phyloP scores from a whole-genome alignment of 2,888 invertebrate genomes.

The Eledone cirrhosa region DNA sequence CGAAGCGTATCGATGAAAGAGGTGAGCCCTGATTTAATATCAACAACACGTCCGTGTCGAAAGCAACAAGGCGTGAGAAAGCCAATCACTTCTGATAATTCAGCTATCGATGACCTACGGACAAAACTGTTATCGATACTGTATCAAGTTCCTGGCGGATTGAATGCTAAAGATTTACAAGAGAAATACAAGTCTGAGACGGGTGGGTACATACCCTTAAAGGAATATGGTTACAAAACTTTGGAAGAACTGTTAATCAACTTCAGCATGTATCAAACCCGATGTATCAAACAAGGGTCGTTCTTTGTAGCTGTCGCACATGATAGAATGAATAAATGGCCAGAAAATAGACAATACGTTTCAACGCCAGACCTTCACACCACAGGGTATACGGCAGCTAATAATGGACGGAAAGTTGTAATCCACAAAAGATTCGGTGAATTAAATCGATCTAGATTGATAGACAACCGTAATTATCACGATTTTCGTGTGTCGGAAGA shows the following conservation, averaged over 20 bases:
- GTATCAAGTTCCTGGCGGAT: not conserved
- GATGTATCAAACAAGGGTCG: not conserved
- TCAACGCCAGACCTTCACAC: too few species aligned
- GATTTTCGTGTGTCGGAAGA: too few species aligned
- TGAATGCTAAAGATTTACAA: not conserved
- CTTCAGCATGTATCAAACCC: not conserved
- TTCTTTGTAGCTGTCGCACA: slow-evolving; percentile 3
- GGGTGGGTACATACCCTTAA: slow-evolving; percentile 17
- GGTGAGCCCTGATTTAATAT: too few species aligned
- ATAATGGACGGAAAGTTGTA: too few species aligned
- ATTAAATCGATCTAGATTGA: too few species aligned
- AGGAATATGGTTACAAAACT: slow-evolving; percentile 18
- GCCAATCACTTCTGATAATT: not conserved
- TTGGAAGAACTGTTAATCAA: not conserved
- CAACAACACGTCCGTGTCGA: not conserved
- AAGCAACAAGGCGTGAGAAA: not conserved
- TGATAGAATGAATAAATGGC: too few species aligned
- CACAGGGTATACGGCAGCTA: too few species aligned
- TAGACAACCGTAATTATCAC: too few species aligned
- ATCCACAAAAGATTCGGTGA: too few species aligned
- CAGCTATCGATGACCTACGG: not conserved
- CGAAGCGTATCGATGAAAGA: too few species aligned
- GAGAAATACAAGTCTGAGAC: not conserved
- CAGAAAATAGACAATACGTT: too few species aligned
- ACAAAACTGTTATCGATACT: slow-evolving; percentile 17